Evolutionary conservation across 2,113 vertebrate species (phyloP).

Genomic region (Pholis gunnellus): DNA sequence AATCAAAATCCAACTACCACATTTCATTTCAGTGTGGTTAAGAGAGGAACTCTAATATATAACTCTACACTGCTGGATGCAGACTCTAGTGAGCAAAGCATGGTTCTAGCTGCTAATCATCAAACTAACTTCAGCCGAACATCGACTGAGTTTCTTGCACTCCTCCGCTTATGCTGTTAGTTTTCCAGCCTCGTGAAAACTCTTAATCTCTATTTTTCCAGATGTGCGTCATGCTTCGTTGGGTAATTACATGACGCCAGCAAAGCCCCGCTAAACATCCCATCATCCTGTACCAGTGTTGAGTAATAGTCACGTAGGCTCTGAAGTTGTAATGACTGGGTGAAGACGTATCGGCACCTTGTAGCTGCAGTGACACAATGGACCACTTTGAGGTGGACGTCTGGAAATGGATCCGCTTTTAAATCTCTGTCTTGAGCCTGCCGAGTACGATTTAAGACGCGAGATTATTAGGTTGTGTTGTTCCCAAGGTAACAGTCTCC

Average conservation of each 20-base stretch:
- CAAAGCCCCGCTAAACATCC: not conserved
- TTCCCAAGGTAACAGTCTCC: constrained; percentile 60
- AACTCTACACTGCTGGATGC: not conserved
- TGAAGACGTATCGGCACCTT: constrained; percentile 6
- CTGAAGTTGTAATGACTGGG: not conserved
- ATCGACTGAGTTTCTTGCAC: not conserved
- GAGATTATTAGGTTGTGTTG: constrained; percentile 49
- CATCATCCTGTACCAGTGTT: not conserved
- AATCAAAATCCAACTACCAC: not conserved
- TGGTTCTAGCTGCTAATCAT: not conserved
- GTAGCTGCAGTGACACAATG: constrained; percentile 8
- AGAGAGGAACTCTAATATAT: not conserved
- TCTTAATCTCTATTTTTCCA: not conserved
- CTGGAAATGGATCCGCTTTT: constrained; percentile 26
- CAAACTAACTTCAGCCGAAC: not conserved
- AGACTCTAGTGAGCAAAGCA: not conserved
- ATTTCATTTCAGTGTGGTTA: not conserved
- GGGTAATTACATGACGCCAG: not conserved
- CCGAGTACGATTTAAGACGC: constrained; percentile 12
- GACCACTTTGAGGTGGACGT: constrained; percentile 1
- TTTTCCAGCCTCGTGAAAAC: not conserved
- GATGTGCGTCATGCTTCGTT: not conserved
- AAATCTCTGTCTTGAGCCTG: constrained; percentile 11
- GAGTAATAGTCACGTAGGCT: not conserved
- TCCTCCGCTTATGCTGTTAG: not conserved